Evolutionary conservation across 1,140 invertebrate species (phyloP).

Genomic region (Hetaerina americana): DNA sequence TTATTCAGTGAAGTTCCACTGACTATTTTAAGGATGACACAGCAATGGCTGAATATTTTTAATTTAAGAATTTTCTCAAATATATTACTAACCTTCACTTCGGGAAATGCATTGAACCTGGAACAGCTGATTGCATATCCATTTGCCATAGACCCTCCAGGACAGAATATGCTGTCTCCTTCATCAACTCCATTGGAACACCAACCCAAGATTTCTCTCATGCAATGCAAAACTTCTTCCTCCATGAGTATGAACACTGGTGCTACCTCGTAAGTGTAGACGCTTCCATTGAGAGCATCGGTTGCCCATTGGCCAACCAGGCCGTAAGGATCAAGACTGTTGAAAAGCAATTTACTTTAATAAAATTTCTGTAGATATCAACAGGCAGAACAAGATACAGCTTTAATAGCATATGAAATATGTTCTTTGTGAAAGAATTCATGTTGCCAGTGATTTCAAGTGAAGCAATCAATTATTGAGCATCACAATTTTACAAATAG

Average conservation of each 20-base stretch:
- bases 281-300: constrained; percentile 72
- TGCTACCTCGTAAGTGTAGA: constrained; percentile 85
- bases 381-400: not conserved
- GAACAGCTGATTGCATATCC: constrained; percentile 89
- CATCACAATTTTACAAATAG: not conserved
- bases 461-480: not conserved
- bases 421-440: not conserved
- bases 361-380: too few species aligned
- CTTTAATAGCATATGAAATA: not conserved
- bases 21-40: too few species aligned
- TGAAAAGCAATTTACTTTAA: constrained; percentile 14
- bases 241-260: constrained; percentile 82
- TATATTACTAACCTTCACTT: constrained; percentile 49
- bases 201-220: constrained; percentile 78
- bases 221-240: constrained; percentile 61
- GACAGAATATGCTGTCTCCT: constrained; percentile 82
- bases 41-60: too few species aligned
- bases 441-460: too few species aligned
- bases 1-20: too few species aligned
- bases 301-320: constrained; percentile 73
- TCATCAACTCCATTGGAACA: constrained; percentile 30
- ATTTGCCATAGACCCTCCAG: constrained; percentile 90
- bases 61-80: too few species aligned
- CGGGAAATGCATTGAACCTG: constrained; percentile 57
- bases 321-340: constrained; percentile 69